Base-by-base conservation (phyloP, 2,113 vertebrate genomes). In the zebrafish (Danio rerio) region DNA sequence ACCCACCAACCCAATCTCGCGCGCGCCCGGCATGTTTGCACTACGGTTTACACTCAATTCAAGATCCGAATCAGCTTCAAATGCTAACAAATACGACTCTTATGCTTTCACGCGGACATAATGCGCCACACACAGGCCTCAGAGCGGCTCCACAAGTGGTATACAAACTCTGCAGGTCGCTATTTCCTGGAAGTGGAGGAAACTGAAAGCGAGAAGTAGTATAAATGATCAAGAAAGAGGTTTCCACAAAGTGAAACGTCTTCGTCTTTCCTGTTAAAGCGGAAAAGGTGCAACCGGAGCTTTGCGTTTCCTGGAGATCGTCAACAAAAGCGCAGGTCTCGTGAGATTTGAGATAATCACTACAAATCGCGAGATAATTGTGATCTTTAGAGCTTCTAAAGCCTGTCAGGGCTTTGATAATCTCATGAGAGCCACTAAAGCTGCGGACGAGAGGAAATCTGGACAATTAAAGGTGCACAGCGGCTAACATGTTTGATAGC, bases 11-110 rank as follows among this genome's bases (percentile, higher is more conserved):
- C 89, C 89, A 5, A 86, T 83, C 74, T 84, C 87, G 45, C 85
- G 89, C 50, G 91, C 7, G 0, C 88, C 89, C 0, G 90, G 63
- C 94, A 95, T 95, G 63, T 20, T 82, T 9, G 59, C 40, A 7
- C 31, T 31, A 31, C 31, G 3, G 31, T 31, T 31, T 31, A 31
- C 31, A 31, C 45, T 16, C 6, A 62, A 15, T 31, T 53, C 10
- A 6, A n/a, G 49, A 16, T 20, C 15, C 13, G n/a, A 15, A 6
- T 21, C 13, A 31, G 81, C 0, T 12, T 3, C 1, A 20, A 65
- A 42, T 5, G 13, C 6, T 62, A 74, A 16, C 7, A 43, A 40
- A 13, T 0, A 2, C 12, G 0, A 13, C 15, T n/a, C 50, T 42
- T 18, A 49, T 31, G 81, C 58, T 13, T 18, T 16, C 40, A 13